phyloP scores from a whole-genome alignment of 2,113 vertebrate species.

The Alligator sinensis region DNA sequence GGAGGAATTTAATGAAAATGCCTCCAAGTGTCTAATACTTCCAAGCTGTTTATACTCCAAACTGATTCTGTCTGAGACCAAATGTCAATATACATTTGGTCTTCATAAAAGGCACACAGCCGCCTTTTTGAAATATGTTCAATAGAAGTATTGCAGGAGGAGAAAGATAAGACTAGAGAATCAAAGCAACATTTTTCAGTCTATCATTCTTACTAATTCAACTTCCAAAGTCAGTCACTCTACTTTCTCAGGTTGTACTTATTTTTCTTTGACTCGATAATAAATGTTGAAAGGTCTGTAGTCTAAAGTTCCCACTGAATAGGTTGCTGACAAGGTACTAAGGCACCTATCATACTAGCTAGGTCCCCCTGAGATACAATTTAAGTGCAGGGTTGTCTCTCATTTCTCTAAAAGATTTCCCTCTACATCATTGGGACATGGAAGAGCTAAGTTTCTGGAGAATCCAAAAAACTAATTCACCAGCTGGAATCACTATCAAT shows the following conservation, averaged over 20 bases:
- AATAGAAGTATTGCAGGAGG: conserved; percentile 7
- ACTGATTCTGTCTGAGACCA: conserved; percentile 43
- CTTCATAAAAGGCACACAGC: conserved; percentile 15
- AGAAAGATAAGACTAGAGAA: neutral
- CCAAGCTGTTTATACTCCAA: conserved; percentile 56
- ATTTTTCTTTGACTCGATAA: neutral
- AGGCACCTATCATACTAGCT: neutral
- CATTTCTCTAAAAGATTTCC: conserved; percentile 22
- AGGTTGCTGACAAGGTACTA: conserved; percentile 13
- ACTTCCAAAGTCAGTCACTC: conserved; percentile 18
- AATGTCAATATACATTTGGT: conserved; percentile 60
- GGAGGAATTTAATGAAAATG: conserved; percentile 53
- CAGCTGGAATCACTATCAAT: neutral
- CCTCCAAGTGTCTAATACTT: conserved; percentile 44
- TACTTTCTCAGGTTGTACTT: neutral
- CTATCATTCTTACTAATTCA: neutral
- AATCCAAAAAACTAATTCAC: neutral
- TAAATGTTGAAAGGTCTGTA: neutral
- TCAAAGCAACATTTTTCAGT: neutral
- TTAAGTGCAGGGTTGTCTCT: neutral
- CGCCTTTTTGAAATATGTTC: conserved; percentile 29
- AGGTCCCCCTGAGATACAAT: neutral
- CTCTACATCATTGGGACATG: neutral
- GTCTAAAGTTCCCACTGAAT: neutral
- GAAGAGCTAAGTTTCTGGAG: neutral